Evolutionary conservation across 1,140 invertebrate species (phyloP).

Genomic region (Bombus confusus): DNA sequence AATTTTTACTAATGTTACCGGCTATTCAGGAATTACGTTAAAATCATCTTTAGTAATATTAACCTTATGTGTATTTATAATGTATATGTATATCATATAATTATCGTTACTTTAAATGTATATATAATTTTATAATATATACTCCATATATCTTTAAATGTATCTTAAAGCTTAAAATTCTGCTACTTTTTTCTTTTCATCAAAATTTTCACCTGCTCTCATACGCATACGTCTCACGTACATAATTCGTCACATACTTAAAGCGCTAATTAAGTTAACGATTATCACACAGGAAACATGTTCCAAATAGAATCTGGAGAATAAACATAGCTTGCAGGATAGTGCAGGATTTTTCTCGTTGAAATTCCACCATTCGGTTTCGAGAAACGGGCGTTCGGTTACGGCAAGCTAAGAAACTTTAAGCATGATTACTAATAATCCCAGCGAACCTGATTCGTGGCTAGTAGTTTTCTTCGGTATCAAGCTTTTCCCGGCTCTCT

Average conservation of each 20-base stretch:
- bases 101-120: background rate
- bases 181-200: background rate
- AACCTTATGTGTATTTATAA: constrained; percentile 15
- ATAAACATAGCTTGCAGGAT: background rate
- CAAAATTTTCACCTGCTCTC: constrained; percentile 16
- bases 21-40: background rate
- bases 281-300: constrained; percentile 48
- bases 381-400: background rate
- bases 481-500: background rate
- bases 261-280: constrained; percentile 32
- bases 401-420: constrained; percentile 22
- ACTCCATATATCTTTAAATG: constrained; percentile 25
- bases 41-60: constrained; percentile 14
- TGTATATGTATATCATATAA: constrained; percentile 13
- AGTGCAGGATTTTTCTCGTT: background rate
- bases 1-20: constrained; percentile 1
- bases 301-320: constrained; percentile 24
- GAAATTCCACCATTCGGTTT: background rate
- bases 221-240: constrained; percentile 1
- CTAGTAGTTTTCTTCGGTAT: background rate
- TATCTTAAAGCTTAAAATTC: constrained; percentile 10
- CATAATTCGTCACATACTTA: constrained; percentile 20
- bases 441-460: constrained; percentile 14
- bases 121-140: background rate
- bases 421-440: constrained; percentile 19